These are phyloP conservation scores for Semnornis frantzii DNA, from an alignment of 2,113 vertebrate species.

Conservation along the genomic window DNA sequence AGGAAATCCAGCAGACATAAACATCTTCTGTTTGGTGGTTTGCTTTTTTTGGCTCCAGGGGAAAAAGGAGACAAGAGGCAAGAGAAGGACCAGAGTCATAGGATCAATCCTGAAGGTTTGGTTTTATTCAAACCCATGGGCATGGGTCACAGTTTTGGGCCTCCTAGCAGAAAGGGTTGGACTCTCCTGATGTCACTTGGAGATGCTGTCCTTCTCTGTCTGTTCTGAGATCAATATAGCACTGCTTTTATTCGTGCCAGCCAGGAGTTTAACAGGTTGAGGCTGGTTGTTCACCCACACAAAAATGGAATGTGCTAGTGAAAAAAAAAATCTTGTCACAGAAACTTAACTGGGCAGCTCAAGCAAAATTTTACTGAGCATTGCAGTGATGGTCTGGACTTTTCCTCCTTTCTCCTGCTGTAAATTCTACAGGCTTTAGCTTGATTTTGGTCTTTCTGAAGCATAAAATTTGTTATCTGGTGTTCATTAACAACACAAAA, in stretches of 20 bases:
- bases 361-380: background rate
- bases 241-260: background rate
- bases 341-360: background rate
- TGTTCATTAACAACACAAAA: background rate
- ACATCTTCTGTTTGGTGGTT: background rate
- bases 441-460: background rate
- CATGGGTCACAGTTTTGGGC: background rate
- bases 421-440: background rate
- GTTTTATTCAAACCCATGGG: background rate
- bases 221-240: background rate
- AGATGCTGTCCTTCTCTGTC: background rate
- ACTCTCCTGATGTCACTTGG: background rate
- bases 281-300: background rate
- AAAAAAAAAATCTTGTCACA: background rate
- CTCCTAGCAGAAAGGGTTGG: background rate
- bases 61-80: background rate
- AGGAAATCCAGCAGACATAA: background rate
- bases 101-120: background rate
- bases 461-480: background rate
- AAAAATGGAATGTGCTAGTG: background rate
- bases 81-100: accelerated
- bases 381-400: background rate
- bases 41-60: background rate
- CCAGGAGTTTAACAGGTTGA: background rate
- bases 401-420: background rate